These are phyloP conservation scores for Dryoscopus gambensis DNA, from an alignment of 2,113 vertebrate genomes.

Conservation along the genomic window DNA sequence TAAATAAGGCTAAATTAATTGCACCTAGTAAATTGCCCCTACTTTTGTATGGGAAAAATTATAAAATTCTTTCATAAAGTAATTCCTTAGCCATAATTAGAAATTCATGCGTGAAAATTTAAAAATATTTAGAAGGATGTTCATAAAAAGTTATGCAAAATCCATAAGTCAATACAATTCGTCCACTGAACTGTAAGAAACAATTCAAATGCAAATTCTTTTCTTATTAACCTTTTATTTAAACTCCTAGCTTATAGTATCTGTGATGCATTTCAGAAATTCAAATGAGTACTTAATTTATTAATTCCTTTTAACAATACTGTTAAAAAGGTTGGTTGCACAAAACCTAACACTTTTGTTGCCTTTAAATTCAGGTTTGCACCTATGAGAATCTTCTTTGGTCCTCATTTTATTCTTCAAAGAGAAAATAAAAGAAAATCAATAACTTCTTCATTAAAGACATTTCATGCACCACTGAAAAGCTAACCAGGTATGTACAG, in stretches of 20 bases:
- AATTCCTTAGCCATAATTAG: background rate
- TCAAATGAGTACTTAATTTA: background rate
- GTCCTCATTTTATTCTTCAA: background rate
- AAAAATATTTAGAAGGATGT: background rate
- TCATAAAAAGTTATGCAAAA: background rate
- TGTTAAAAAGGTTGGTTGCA: background rate
- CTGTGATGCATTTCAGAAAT: background rate
- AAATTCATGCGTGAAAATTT: background rate
- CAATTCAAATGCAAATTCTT: background rate
- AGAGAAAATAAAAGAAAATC: background rate
- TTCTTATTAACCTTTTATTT: background rate
- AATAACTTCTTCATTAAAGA: background rate
- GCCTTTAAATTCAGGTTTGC: background rate
- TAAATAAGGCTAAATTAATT: background rate
- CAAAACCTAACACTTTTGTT: background rate
- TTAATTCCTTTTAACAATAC: background rate
- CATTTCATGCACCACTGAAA: background rate
- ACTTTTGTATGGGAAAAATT: background rate
- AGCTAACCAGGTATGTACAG: background rate
- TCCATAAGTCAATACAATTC: background rate
- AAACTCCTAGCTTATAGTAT: background rate
- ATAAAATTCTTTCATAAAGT: background rate
- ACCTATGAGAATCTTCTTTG: background rate
- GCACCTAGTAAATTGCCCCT: background rate
- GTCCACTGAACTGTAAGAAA: background rate